These are phyloP conservation scores for Trissonchulus sp. DNA, from an alignment of 2,888 invertebrate genomes.

Conservation along the genomic window DNA sequence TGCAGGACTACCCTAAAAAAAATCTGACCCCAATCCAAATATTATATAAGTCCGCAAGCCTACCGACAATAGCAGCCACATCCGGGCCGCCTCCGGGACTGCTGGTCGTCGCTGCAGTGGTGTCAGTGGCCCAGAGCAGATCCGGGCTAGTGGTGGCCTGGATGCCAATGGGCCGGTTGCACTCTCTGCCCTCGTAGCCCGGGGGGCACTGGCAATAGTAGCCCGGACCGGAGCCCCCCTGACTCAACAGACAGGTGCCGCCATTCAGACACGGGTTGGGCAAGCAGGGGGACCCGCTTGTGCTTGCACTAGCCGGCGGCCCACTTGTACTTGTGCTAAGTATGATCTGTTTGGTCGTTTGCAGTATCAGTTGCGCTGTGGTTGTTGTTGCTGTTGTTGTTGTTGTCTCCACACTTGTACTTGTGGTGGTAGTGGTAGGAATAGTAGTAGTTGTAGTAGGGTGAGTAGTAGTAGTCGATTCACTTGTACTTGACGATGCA, in stretches of 20 bases:
- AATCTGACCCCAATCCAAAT: no score
- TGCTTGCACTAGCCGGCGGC: conserved; percentile 2
- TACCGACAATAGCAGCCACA: not conserved
- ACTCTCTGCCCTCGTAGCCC: not conserved
- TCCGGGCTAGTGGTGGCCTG: not conserved
- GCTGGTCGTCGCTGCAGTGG: not conserved
- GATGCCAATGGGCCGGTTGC: not conserved
- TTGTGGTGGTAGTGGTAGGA: no score
- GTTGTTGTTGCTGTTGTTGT: conserved; percentile 12
- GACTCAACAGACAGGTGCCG: not conserved
- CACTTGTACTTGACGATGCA: no score
- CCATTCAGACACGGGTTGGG: not conserved
- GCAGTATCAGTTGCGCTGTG: not conserved
- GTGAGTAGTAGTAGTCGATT: no score
- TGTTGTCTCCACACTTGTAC: conserved; percentile 4
- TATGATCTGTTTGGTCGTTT: not conserved
- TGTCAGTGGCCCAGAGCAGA: not conserved
- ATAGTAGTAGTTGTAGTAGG: no score
- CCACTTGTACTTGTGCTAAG: not conserved
- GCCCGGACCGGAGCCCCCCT: not conserved
- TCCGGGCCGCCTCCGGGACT: not conserved
- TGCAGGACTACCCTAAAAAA: no score
- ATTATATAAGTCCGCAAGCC: no score
- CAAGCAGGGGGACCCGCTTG: not conserved
- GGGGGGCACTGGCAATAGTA: not conserved